Evolutionary conservation across 2,113 vertebrate species (phyloP).

Genomic region (Scomber colias): DNA sequence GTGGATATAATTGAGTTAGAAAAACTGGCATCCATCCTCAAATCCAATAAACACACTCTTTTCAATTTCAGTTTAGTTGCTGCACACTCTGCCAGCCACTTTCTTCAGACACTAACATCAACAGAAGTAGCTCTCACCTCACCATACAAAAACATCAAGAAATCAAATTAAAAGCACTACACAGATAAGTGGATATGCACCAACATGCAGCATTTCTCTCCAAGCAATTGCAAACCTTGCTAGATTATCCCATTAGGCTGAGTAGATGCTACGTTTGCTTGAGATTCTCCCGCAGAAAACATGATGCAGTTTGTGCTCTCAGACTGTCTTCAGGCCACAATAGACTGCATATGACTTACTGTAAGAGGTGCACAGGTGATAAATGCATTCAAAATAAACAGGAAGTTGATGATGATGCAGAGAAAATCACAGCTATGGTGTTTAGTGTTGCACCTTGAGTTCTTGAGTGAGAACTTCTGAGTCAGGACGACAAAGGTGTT

Average conservation of each 20-base stretch:
- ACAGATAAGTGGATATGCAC: not conserved
- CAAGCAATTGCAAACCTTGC: constrained; percentile 39
- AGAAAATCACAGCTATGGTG: constrained; percentile 35
- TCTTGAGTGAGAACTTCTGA: constrained; percentile 29
- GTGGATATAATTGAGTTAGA: too few species aligned
- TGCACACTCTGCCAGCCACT: not conserved
- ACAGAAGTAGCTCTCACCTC: not conserved
- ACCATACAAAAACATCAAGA: not conserved
- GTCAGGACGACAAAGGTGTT: constrained; percentile 14
- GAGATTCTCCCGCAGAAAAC: constrained; percentile 25
- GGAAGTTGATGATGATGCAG: constrained; percentile 2
- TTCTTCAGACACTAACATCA: not conserved
- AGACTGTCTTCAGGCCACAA: constrained; percentile 30
- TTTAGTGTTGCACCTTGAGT: constrained; percentile 34
- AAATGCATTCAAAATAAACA: constrained; percentile 46
- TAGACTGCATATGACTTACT: not conserved
- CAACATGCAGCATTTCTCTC: constrained; percentile 5
- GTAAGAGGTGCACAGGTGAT: constrained; percentile 13
- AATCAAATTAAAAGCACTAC: not conserved
- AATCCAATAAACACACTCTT: not conserved
- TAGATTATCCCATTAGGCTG: constrained; percentile 28
- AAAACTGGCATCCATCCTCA: not conserved
- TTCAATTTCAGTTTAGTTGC: not conserved
- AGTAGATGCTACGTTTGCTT: constrained; percentile 24
- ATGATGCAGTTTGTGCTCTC: constrained; percentile 20